Conservation (phyloP, 2,797 vertebrate species). For the Sparidentex hasta region DNA sequence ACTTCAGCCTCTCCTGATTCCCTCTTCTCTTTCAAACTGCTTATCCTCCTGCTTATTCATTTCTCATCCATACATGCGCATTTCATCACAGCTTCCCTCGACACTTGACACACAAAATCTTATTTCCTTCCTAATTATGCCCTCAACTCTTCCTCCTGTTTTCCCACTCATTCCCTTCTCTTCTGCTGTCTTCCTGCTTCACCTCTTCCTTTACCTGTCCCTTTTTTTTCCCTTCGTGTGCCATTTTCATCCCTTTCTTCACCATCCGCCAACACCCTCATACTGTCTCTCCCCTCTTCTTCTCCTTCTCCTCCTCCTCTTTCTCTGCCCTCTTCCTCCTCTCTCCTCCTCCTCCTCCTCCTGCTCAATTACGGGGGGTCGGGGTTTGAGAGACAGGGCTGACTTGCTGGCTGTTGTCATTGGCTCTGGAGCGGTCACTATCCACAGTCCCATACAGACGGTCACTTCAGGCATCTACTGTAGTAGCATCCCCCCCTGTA, state of each 20-base stretch:
- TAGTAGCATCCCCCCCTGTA: conserved; percentile 61
- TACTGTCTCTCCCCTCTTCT: not conserved
- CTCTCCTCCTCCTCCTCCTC: conserved; percentile 43
- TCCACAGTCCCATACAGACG: conserved; percentile 58
- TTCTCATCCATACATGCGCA: not conserved
- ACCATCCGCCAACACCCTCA: not conserved
- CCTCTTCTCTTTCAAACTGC: not conserved
- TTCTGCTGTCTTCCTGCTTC: not conserved
- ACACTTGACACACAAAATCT: not conserved
- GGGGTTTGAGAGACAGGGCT: conserved; percentile 70
- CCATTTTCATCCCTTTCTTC: conserved; percentile 3
- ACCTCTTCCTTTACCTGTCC: not conserved
- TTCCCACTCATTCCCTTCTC: not conserved
- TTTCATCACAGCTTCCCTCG: not conserved
- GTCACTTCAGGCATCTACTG: conserved; percentile 62
- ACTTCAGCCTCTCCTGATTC: fast-evolving
- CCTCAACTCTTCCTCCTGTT: not conserved
- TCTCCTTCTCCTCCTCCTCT: not conserved
- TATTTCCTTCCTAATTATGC: not conserved
- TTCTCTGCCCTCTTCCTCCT: conserved; percentile 16
- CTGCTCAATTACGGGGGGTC: conserved; percentile 38
- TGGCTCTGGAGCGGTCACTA: conserved; percentile 56
- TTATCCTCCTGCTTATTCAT: not conserved
- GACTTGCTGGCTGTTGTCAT: conserved; percentile 79
- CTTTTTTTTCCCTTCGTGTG: not conserved